Base-by-base conservation (phyloP, 2,888 invertebrate genomes). In the Tuta absoluta region DNA sequence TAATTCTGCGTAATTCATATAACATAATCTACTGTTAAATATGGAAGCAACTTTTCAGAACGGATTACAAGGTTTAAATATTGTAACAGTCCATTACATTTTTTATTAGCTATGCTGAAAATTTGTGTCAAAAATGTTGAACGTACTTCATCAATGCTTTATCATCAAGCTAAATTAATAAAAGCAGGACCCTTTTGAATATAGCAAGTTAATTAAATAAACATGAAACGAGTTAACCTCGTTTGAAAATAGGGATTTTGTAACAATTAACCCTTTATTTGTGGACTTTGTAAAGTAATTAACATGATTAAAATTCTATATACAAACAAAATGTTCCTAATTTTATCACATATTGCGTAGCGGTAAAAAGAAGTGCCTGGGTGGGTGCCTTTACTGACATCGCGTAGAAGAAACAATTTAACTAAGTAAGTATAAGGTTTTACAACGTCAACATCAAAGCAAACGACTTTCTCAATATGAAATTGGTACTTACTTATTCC, bases 11-110 rank as follows among this genome's bases (percentile, higher is more conserved):
- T n/a, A n/a, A n/a, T n/a, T n/a, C 8, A 33, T 33, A 7, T 33
- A 7, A 33, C 33, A 33, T 8, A 7, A 33, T 33, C 3, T 8
- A 33, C 33, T n/a, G 24, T 24, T 56, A 24, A 56, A 56, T 56
- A 56, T 24, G 56, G n/a, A 33, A 57, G 33, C 24, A 57, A 57
- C 57, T 24, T 57, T 57, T 57, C 33, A 28, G 10, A 57, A 57
- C 33, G 57, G 33, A n/a, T 57, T 33, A 28, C 11, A 7, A 33
- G 10, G 7, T 33, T 33, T 33, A 10, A 33, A 33, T 33, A 33
- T 33, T 4, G 4, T 33, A 33, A 10, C 33, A 8, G 33, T 33
- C 10, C 8, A 10, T 33, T 7, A 33, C 33, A 33, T 1, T 3
- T 33, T 33, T 33, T 5, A 33, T 33, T 33, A 33, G 33, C 3